A percentile compares a stretch with the other conserved stretches of the same genome.
These are phyloP conservation scores for Onthophagus sagittarius DNA, from an alignment of 2,888 invertebrate genomes.

Conservation along the genomic window DNA sequence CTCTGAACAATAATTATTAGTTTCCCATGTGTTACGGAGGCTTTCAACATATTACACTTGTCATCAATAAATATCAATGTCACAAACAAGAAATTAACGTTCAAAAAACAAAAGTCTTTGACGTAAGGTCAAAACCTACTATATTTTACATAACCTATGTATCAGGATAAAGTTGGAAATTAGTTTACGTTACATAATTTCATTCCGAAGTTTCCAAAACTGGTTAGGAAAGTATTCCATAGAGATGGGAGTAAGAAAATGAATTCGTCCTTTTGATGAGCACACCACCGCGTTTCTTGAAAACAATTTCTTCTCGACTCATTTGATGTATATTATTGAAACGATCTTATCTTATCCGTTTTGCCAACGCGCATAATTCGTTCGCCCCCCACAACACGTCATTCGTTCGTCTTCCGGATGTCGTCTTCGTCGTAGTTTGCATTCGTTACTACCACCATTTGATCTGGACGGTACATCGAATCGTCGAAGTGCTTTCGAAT, in stretches of 20 bases:
- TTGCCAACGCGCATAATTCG: neutral
- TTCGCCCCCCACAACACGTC: neutral
- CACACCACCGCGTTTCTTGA: too few species aligned
- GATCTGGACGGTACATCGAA: slow-evolving; percentile 12
- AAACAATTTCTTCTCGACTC: neutral
- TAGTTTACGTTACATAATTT: too few species aligned
- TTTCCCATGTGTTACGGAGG: slow-evolving; percentile 10
- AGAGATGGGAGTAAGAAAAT: too few species aligned
- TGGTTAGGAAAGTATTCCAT: too few species aligned
- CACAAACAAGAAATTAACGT: too few species aligned
- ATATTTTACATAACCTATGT: neutral
- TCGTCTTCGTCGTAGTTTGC: neutral
- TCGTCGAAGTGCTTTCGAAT: slow-evolving; percentile 16
- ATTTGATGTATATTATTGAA: slow-evolving; percentile 9
- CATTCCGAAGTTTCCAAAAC: too few species aligned
- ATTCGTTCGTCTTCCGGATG: slow-evolving; percentile 13
- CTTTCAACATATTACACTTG: slow-evolving; percentile 16
- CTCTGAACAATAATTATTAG: slow-evolving; percentile 14
- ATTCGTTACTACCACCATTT: neutral
- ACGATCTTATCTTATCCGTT: neutral
- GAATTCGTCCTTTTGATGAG: too few species aligned
- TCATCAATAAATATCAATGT: neutral
- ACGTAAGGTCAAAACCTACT: slow-evolving; percentile 3
- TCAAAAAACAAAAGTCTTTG: neutral
- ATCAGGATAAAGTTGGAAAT: neutral